Percentiles rank a stretch among this genome's conserved stretches.
Evolutionary conservation across 2,888 invertebrate species (phyloP).

Genomic region (Ptychoptera albimana): DNA sequence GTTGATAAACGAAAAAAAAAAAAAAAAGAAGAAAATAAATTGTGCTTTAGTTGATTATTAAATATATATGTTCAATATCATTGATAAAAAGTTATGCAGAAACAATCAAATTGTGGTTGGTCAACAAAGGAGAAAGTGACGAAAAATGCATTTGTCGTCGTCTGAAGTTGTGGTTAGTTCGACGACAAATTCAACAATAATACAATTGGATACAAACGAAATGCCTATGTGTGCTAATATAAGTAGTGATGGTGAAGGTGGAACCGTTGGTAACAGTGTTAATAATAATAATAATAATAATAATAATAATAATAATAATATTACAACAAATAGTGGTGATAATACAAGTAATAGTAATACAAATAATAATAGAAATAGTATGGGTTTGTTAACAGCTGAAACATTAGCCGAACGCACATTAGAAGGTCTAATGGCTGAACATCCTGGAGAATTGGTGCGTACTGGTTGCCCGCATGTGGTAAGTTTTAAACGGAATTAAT

Average conservation of each 20-base stretch:
- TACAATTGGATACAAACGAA: background rate
- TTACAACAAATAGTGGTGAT: background rate
- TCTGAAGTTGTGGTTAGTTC: background rate
- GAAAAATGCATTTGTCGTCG: background rate
- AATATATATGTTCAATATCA: too few species aligned
- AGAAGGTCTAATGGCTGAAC: slow-evolving; percentile 72
- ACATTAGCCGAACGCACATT: slow-evolving; percentile 68
- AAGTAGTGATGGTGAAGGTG: background rate
- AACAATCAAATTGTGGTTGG: background rate
- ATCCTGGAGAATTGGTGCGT: slow-evolving; percentile 81
- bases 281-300: slow-evolving; percentile 15
- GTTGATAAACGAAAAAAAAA: background rate
- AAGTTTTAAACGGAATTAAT: slow-evolving; percentile 17
- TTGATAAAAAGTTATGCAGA: too few species aligned
- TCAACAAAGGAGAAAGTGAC: background rate
- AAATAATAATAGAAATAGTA: slow-evolving; percentile 19
- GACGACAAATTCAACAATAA: background rate
- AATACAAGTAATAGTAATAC: slow-evolving; percentile 14
- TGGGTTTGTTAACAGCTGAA: slow-evolving; percentile 54
- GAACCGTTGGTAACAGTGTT: slow-evolving; percentile 5
- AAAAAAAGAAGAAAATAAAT: background rate
- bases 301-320: slow-evolving; percentile 16
- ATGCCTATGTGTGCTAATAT: background rate
- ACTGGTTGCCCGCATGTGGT: slow-evolving; percentile 93
- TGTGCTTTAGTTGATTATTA: background rate